Base-by-base conservation (phyloP, 2,888 invertebrate genomes). In the Anthophora plumipes region DNA sequence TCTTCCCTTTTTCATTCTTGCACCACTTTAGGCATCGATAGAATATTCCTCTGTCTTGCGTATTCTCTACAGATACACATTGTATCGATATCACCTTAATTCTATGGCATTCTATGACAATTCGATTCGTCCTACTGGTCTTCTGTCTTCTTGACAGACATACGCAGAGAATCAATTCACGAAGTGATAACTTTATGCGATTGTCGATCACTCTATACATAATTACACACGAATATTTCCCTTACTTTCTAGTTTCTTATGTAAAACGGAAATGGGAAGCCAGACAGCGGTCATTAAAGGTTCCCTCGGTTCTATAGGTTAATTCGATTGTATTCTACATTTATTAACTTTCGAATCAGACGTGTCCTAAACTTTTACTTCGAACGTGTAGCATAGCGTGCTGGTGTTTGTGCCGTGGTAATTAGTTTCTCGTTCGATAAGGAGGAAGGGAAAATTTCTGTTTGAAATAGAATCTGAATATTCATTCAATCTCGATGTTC, bases 251-350 rank as follows among this genome's bases (percentile, higher is more conserved):
- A 39, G 7, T 20, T 54, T 1, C 66, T 54, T 67, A 4, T 20
- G 5, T 20, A 12, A 37, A 20, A 5, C 25, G 31, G 14, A 69
- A 39, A 25, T 39, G 8, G 22, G 22, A 59, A n/a, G 25, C 12
- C 39, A 6, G 22, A 37, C 2, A 50, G 22, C 3, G 4, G 39
- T 70, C 22, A 60, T 70, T 70, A 60, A 57, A 46, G 11, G 12
- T 48, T 70, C 39, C 4, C n/a, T 60, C 8, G n/a, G 3, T n/a
- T 31, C 61, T 31, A 11, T 17, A 52, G 12, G 43, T 12, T 70
- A 64, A 70, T 57, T 71, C 9, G n/a, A 64, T 69, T 52, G 17
- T 37, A 37, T 43, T 17, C 20, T 63, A 17, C 11, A 76, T 64
- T 59, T 25, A 63, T 41, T 37, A 22, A 37, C 37, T 50, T 17